Evolutionary conservation across 2,113 vertebrate species (phyloP).

Genomic region (Seriola dumerili): DNA sequence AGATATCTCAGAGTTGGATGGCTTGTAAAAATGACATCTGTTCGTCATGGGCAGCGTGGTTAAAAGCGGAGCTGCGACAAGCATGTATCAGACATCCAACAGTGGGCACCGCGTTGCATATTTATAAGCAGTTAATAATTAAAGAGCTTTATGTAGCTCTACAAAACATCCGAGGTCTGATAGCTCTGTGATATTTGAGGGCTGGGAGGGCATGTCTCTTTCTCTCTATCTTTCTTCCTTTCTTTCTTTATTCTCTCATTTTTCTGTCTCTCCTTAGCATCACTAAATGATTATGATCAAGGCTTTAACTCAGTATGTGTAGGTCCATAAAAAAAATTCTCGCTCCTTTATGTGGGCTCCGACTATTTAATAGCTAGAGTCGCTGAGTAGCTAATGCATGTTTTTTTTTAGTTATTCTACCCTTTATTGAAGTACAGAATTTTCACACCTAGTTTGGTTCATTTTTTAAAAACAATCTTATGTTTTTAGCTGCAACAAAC

Average conservation of each 20-base stretch:
- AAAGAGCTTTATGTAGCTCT: constrained; percentile 85
- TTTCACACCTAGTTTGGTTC: background rate
- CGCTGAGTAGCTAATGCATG: background rate
- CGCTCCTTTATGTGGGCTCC: background rate
- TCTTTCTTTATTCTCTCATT: background rate
- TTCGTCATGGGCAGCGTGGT: constrained; percentile 72
- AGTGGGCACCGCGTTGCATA: constrained; percentile 81
- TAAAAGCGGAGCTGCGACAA: constrained; percentile 71
- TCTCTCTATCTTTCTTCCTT: constrained; percentile 14
- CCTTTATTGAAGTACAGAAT: background rate
- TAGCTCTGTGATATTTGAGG: constrained; percentile 76
- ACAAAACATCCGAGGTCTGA: constrained; percentile 86
- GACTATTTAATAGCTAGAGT: background rate
- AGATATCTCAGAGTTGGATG: constrained; percentile 42
- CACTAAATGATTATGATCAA: background rate
- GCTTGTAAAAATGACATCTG: constrained; percentile 66
- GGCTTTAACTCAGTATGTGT: constrained; percentile 5
- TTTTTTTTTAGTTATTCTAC: background rate
- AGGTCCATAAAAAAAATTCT: background rate
- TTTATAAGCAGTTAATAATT: constrained; percentile 88
- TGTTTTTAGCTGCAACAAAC: background rate
- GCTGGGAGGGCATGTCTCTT: constrained; percentile 52
- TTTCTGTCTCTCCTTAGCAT: background rate
- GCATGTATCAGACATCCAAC: constrained; percentile 75
- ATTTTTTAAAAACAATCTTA: background rate